phyloP scores from a whole-genome alignment of 2,797 vertebrate genomes.

The Phoeniculus purpureus region DNA sequence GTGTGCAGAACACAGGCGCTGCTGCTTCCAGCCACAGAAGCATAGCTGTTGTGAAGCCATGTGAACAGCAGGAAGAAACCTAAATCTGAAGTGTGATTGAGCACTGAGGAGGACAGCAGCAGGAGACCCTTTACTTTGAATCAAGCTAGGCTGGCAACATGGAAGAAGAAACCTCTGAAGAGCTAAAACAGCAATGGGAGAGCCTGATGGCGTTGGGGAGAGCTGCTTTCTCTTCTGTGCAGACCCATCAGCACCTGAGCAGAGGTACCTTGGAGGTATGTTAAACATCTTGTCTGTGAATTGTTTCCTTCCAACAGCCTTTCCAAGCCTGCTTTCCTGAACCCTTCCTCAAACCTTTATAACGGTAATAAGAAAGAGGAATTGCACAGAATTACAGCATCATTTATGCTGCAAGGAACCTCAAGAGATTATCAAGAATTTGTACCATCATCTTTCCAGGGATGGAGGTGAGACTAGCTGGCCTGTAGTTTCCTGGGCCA shows the following conservation, averaged over 20 bases:
- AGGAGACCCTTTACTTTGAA: not conserved
- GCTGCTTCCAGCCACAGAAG: not conserved
- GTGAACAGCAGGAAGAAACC: not conserved
- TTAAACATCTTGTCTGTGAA: not conserved
- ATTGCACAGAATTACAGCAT: not conserved
- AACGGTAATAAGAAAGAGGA: not conserved
- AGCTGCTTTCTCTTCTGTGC: not conserved
- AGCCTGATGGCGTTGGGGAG: not conserved
- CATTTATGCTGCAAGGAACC: too few relatives aligned
- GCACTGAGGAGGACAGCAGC: not conserved
- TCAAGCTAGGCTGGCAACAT: not conserved
- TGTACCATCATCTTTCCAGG: too few relatives aligned
- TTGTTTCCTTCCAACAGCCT: not conserved
- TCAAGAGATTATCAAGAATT: too few relatives aligned
- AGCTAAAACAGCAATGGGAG: not conserved
- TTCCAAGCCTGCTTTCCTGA: not conserved
- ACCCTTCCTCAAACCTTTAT: not conserved
- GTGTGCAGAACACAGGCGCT: not conserved
- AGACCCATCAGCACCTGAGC: not conserved
- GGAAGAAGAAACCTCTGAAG: not conserved
- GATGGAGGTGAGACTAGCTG: too few relatives aligned
- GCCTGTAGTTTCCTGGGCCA: too few relatives aligned
- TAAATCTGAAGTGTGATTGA: not conserved
- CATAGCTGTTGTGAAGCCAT: not conserved
- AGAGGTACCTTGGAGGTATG: not conserved